Evolutionary conservation across 2,113 vertebrate species (phyloP), one percentile per base, ranked within the genome.

Genomic region (Romanogobio albipinnatus): DNA sequence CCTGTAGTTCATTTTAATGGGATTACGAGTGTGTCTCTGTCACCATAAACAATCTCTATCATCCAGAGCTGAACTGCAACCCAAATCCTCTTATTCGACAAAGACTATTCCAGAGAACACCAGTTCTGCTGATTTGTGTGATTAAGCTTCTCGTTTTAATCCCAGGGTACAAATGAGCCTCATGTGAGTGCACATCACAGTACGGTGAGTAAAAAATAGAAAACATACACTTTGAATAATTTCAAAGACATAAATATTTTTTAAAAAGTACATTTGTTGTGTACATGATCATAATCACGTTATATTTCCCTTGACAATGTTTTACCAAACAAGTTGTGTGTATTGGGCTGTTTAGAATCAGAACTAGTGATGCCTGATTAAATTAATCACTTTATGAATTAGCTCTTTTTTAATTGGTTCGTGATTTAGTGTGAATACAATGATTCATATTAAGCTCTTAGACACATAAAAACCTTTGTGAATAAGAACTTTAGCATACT

Each of bases 61-160:
- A 86, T 85, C 74, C 85, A 76, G 75, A 75, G 75, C 61, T 79
- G 45, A 89, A 87, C 77, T 83, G 68, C 66, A 47, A 56, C 64
- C 59, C 59, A 89, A 89, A 89, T 87, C 85, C 88, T 80, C 66
- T 75, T 68, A 53, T 81, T 86, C 68, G 80, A 83, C 75, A 83
- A 83, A 85, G 66, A 73, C 68, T 14, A 51, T 83, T 14, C 51
- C 58, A 29, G 36, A 43, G 83, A 83, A 64, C 71, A 70, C 11
- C 68, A 80, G 85, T 75, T 85, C 66, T 76, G 75, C 66, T 85
- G 85, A 82, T 88, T 66, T 82, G 73, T 77, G 45, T 85, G 88
- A 89, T 89, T 87, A 80, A 87, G 68, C 36, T 77, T 75, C 79
- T 66, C 47, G 11, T 59, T 82, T 86, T 86, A 43, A 84, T 78